Base-by-base conservation (phyloP, 1,140 invertebrate species). In the Pinna nobilis region DNA sequence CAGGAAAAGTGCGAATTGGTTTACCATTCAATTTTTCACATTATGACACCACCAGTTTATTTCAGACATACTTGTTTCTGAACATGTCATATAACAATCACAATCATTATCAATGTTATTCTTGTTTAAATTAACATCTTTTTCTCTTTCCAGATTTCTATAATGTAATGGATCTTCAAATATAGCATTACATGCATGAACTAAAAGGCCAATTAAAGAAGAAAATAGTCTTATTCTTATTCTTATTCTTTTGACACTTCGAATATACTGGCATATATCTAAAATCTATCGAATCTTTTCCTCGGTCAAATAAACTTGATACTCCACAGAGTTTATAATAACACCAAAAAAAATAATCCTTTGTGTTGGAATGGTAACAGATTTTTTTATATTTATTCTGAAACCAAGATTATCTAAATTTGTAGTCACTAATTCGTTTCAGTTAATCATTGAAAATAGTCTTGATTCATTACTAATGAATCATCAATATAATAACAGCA, bases 401-500 rank as follows among this genome's bases (percentile, higher is more conserved):
- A 71, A 74, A 25, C 67, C 67, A 25, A 68, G 57, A 13, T 51
- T 50, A 18, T 51, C 50, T 15, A 78, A 32, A 30, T 47, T 30
- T 74, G 9, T 11, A 28, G 13, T 33, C 68, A 44, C n/a, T 61
- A 33, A 1, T n/a, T 1, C 20, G 65, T 47, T 51, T 73, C 53
- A 25, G 49, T 23, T 23, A 11, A 37, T 33, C 66, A 74, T 4
- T 50, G n/a, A 2, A 25, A 9, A 30, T 30, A 53, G 49, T 64
- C 30, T 50, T 64, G 51, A 50, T 65, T 53, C 50, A 60, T 41
- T 20, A 69, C 50, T 1, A 70, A 32, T 7, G 70, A 74, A 59
- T 77, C 76, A 65, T 73, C 70, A 30, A 73, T 77, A 51, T 77
- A 74, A 47, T 70, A 70, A n/a, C n/a, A n/a, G n/a, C n/a, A n/a